phyloP scores from a whole-genome alignment of 2,888 invertebrate species.

The Nomada flava region DNA sequence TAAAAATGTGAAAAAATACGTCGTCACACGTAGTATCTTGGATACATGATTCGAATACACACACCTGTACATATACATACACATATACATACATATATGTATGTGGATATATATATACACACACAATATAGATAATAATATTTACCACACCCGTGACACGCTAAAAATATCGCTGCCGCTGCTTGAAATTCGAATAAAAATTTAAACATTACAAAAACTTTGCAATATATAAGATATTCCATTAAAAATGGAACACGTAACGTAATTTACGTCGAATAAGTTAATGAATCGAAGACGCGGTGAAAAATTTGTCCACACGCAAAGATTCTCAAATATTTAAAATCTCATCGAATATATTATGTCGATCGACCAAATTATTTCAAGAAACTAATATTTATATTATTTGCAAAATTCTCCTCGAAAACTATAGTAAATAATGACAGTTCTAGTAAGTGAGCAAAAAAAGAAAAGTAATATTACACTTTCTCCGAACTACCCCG shows the following conservation, averaged over 20 bases:
- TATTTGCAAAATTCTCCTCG: too few relatives aligned
- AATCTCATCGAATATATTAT: too few relatives aligned
- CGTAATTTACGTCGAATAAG: too few relatives aligned
- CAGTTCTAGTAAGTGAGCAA: too few relatives aligned
- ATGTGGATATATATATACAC: neutral
- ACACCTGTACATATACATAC: neutral
- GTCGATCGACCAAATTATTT: too few relatives aligned
- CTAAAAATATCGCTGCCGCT: neutral
- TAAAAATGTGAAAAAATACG: conserved; percentile 1
- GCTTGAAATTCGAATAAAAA: neutral
- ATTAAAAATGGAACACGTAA: neutral
- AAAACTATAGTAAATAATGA: too few relatives aligned
- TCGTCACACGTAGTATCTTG: neutral
- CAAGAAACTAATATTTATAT: too few relatives aligned
- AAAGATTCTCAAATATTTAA: too few relatives aligned
- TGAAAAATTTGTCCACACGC: too few relatives aligned
- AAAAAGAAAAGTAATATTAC: neutral
- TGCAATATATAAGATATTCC: neutral
- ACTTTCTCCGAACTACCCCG: neutral
- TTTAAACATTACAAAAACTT: neutral
- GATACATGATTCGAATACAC: neutral
- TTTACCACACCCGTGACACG: neutral
- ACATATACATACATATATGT: too few relatives aligned
- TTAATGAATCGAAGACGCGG: neutral
- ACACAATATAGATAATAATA: neutral